Percentiles rank a stretch among this genome's conserved stretches.
phyloP scores from a whole-genome alignment of 2,888 invertebrate species.

The Campopleginae sp. region DNA sequence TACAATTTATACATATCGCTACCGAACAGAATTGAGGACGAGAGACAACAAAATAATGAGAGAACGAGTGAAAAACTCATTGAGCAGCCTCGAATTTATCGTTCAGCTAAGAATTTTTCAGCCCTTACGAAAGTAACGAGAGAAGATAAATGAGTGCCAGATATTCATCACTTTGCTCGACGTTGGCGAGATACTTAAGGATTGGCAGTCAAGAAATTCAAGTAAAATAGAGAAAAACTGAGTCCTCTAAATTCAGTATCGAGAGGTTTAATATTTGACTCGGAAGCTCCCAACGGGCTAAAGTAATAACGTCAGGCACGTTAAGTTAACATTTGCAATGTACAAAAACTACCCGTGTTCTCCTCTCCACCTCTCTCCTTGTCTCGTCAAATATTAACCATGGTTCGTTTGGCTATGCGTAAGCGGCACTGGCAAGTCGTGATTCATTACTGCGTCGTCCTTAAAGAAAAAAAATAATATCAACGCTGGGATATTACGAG shows the following conservation, averaged over 20 bases:
- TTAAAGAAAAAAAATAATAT: not conserved
- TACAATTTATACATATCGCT: not conserved
- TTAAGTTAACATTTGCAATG: constrained; percentile 44
- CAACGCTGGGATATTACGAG: not conserved
- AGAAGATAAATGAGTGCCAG: not conserved
- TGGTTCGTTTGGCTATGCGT: not conserved
- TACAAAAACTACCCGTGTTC: constrained; percentile 3
- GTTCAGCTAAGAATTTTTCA: not conserved
- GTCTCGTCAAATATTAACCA: constrained; percentile 13
- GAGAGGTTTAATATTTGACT: not conserved
- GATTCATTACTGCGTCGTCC: not conserved
- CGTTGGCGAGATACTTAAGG: not conserved
- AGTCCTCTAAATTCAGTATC: not conserved
- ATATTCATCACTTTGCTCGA: not conserved
- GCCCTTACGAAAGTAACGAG: not conserved
- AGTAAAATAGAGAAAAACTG: not conserved
- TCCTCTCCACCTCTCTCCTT: not conserved
- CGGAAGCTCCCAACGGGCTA: not conserved
- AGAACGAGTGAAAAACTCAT: not conserved
- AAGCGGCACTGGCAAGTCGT: not conserved
- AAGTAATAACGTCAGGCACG: constrained; percentile 42
- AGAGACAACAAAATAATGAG: not conserved
- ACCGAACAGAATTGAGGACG: not conserved
- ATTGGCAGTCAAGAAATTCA: not conserved
- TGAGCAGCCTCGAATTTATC: not conserved